Evolutionary conservation across 2,888 invertebrate species (phyloP), one percentile per base, ranked within the genome.

Genomic region (Geophilus truncorum): DNA sequence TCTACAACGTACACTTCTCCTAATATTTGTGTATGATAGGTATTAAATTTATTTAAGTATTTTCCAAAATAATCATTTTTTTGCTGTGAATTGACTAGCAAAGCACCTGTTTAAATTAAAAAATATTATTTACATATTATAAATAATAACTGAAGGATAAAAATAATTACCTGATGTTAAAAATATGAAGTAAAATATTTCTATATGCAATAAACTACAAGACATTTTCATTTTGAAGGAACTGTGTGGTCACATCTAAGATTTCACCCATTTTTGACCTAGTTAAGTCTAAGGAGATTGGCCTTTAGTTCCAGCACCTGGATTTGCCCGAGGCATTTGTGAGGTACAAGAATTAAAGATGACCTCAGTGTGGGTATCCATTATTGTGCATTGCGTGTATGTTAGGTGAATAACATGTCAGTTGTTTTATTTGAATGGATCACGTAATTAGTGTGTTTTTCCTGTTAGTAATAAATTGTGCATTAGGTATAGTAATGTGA

Each of bases 1-100:
- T 96, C 96, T 0, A 96, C 94, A 5, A 94, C 95, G 87, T 91
- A 96, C 80, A 96, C 94, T 85, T 92, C 92, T 10, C 96, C 96
- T 10, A 77, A 78, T 1, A 85, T 84, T 7, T 83, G 84, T 51
- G 85, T 84, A 18, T 82, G 82, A 75, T 82, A 82, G 7, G 82
- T 83, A 12, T 81, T 82, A 23, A 85, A 82, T 45, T 82, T 81
- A n/a, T 84, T 84, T 0, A 85, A 21, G 34, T 75, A 28, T 80
- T 80, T 80, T 1, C 82, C 82, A 18, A n/a, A 62, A 62, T 62
- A 62, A 23, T 21, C 18, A 62, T 62, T 21, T 23, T 62, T 62
- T 62, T 62, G 57, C 23, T 62, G 57, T 18, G 23, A 62, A 10
- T 62, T 18, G 0, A 62, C 57, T 21, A 62, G 9, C 21, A 10